Evolutionary conservation across 2,797 vertebrate species (phyloP).

Genomic region (Ceryle rudis): DNA sequence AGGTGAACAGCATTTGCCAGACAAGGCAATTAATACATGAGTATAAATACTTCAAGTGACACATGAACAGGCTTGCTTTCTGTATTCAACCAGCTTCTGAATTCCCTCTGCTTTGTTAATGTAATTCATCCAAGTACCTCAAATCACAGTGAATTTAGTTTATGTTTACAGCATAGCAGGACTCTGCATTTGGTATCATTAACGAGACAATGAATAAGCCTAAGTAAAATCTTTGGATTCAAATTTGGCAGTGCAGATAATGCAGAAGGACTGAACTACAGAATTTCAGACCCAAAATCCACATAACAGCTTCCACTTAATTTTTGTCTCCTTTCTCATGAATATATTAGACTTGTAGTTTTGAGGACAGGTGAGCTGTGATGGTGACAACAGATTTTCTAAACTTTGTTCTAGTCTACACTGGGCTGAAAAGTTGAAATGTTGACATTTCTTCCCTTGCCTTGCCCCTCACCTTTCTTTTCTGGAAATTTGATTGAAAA

Average conservation of each 20-base stretch:
- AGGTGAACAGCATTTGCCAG: background rate
- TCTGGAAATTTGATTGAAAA: background rate
- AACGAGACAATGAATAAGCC: rapidly evolving
- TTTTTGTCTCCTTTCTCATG: background rate
- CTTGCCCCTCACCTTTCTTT: background rate
- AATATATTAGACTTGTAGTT: background rate
- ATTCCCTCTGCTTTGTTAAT: background rate
- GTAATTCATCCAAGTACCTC: background rate
- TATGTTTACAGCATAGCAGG: background rate
- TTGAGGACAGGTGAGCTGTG: background rate
- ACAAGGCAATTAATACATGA: background rate
- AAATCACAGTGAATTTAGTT: background rate
- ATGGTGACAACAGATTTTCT: background rate
- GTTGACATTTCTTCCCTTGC: background rate
- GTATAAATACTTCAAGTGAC: background rate
- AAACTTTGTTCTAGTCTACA: background rate
- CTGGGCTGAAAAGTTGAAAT: background rate
- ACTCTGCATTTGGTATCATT: background rate
- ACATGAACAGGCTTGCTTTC: background rate
- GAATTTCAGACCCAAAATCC: background rate
- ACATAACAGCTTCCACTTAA: background rate
- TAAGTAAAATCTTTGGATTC: background rate
- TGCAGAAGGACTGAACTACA: background rate
- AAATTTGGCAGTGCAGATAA: background rate
- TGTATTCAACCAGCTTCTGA: background rate